Base-by-base conservation (phyloP, 2,797 vertebrate genomes). In the Pangasius larnaudii region DNA sequence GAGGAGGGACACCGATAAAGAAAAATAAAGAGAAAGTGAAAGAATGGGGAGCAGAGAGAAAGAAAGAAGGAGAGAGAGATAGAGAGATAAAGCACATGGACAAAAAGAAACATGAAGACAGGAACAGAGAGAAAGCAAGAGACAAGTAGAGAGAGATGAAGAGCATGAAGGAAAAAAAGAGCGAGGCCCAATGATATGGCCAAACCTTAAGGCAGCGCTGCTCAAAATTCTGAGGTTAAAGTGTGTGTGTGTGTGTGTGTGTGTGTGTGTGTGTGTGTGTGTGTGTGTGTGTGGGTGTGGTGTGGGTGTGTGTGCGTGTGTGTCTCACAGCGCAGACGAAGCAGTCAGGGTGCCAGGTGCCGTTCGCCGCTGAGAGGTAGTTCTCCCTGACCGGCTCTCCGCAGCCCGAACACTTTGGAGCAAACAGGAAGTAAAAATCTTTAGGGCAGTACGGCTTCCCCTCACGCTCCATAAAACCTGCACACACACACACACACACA, bases 341-440 rank as follows among this genome's bases (percentile, higher is more conserved):
- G 95, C 98, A 99, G 85, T 98, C 96, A 0, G 95, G 87, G 90
- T 99, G 98, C 98, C 98, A 99, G 92, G 97, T 95, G 0, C 94
- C 94, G 86, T 97, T 94, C 93, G 97, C 95, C n/a, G 97, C 98
- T 0, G 96, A 97, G 92, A 99, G 96, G 96, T 98, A 99, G 88
- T 97, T 95, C 72, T 96, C 96, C 27, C 63, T 93, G 91, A 99
- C 96, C 0, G 97, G 92, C 69, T 94, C 93, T 67, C 96, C 96
- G 0, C 98, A 99, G 93, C 97, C 97, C 0, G 95, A 95, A 92
- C 98, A 99, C 93, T 97, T 98, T 0, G 96, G 97, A 81, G 98
- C 96, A 86, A 98, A 99, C 92, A 98, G 93, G 63, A 91, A 91
- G 94, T 98, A 95, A 92, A 98, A 99, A 94, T 99, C 98, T 86